phyloP scores from a whole-genome alignment of 2,888 invertebrate genomes.

The Acanthacorydalis orientalis region DNA sequence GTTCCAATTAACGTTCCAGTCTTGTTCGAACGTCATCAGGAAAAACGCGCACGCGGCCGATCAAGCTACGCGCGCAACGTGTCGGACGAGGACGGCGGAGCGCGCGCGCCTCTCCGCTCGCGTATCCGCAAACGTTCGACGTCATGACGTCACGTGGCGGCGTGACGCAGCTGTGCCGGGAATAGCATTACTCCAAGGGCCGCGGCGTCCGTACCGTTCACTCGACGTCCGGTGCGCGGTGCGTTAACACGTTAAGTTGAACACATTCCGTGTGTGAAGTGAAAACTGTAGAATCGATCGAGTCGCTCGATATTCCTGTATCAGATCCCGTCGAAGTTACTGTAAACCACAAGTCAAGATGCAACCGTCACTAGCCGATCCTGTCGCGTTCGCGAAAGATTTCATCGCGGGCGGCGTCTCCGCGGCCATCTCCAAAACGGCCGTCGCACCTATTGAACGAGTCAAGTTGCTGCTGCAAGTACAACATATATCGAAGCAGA shows the following conservation, averaged over 20 bases:
- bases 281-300: not conserved
- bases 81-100: too few relatives aligned
- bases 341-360: not conserved
- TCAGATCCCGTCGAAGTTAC: not conserved
- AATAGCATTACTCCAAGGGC: not conserved
- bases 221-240: conserved; percentile 38
- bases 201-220: conserved; percentile 10
- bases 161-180: too few relatives aligned
- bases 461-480: conserved; percentile 89
- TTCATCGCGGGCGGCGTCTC: conserved; percentile 84
- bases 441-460: conserved; percentile 88
- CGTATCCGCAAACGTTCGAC: not conserved
- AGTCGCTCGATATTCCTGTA: too few relatives aligned
- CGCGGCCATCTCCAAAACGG: conserved; percentile 86
- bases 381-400: conserved; percentile 74
- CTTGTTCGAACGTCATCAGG: too few relatives aligned
- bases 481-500: conserved; percentile 85
- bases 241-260: conserved; percentile 19
- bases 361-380: conserved; percentile 38
- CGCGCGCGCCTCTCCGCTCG: not conserved
- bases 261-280: not conserved
- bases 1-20: too few relatives aligned
- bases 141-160: too few relatives aligned
- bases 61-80: too few relatives aligned
- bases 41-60: too few relatives aligned